Evolutionary conservation across 2,888 invertebrate genomes (phyloP), one percentile per base, ranked within the genome.

Genomic region (Agrenia bidenticulata): DNA sequence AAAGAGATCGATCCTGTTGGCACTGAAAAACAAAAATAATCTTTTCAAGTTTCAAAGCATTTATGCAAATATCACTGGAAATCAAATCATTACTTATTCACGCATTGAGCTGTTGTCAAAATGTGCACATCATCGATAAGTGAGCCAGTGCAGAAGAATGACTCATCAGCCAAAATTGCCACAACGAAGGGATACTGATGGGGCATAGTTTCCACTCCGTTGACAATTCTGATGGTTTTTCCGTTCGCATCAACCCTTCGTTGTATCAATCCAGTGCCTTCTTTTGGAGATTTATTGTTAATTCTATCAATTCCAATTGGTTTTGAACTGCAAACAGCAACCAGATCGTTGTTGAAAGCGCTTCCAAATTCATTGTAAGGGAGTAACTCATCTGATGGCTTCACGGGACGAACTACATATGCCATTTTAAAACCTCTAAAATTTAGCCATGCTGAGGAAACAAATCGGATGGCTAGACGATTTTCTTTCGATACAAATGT

Each of bases 161-260:
- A 51, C 4, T 69, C 70, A 57, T 75, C 73, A 37, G 70, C 64
- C 15, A 72, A 49, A 11, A 75, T 45, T 2, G 70, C 71, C 21
- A 72, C 72, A 51, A 72, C 72, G 21, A 72, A 73, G 1, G 75
- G 75, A 58, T 70, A 75, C 17, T 70, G 60, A 59, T 73, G 70
- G 15, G 73, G 61, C 11, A 63, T n/a, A 7, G 69, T 57, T 17
- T 72, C 69, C 21, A 63, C 54, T 32, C 73, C 74, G 23, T 72
- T 70, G 9, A 73, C 72, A 41, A 76, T 72, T 17, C 58, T 61
- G 1, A 55, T 32, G 9, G 21, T 24, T 13, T 41, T 27, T 11
- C 27, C n/a, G 7, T 41, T 41, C 4, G 24, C n/a, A 2, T 26
- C n/a, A 1, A 45, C 60, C 19, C 26, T 27, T 23, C 50, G 27